Evolutionary conservation across 2,113 vertebrate genomes (phyloP).

Genomic region (Clarias macrocephalus): DNA sequence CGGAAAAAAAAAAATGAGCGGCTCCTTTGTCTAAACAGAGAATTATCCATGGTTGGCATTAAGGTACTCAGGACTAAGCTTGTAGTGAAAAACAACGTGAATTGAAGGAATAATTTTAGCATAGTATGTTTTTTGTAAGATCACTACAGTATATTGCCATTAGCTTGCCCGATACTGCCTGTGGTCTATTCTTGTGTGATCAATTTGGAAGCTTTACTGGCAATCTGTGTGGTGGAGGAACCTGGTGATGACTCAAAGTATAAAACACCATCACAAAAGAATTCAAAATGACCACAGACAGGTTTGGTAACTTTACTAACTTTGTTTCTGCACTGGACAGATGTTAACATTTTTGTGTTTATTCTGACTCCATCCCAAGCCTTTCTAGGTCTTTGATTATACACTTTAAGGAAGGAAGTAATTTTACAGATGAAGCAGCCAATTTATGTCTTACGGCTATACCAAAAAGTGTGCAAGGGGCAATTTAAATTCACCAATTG

Average conservation of each 20-base stretch:
- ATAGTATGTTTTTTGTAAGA: neutral
- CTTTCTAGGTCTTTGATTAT: neutral
- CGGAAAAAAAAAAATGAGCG: neutral
- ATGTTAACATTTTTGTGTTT: neutral
- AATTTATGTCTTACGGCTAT: neutral
- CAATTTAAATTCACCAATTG: neutral
- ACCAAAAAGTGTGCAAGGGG: too few relatives aligned
- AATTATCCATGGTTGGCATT: neutral
- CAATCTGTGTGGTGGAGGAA: neutral
- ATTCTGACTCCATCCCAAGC: neutral
- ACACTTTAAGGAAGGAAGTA: neutral
- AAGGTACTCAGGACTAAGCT: neutral
- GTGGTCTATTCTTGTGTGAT: neutral
- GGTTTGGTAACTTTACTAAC: neutral
- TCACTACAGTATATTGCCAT: neutral
- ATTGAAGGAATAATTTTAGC: neutral
- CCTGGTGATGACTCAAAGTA: neutral
- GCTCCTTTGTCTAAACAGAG: neutral
- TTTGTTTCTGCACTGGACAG: neutral
- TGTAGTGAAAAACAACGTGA: neutral
- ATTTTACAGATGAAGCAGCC: neutral
- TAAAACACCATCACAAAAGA: neutral
- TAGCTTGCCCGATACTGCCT: too few relatives aligned
- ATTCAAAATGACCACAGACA: neutral
- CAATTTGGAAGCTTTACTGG: neutral